A percentile compares a stretch with the other conserved stretches of the same genome.
phyloP scores from a whole-genome alignment of 2,888 invertebrate species.

The Ctena decussata region DNA sequence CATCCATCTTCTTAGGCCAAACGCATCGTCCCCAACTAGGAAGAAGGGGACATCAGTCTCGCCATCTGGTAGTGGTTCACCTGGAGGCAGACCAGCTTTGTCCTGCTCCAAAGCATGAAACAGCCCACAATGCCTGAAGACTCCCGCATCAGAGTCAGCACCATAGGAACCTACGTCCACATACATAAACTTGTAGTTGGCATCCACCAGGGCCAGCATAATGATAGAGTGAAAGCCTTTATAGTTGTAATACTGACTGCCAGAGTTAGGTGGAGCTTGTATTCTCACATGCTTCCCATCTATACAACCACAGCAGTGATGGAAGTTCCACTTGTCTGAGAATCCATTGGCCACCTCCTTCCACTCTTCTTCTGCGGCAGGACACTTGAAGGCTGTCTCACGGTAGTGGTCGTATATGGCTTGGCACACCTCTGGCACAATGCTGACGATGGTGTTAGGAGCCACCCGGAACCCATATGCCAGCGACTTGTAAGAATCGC shows the following conservation, averaged over 20 bases:
- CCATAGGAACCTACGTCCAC: constrained; percentile 17
- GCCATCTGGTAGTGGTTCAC: constrained; percentile 37
- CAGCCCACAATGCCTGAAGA: constrained; percentile 12
- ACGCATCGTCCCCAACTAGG: constrained; percentile 46
- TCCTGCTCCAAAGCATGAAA: constrained; percentile 5
- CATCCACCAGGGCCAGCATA: constrained; percentile 73
- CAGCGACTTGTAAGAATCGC: constrained; percentile 77
- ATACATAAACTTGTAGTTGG: constrained; percentile 17
- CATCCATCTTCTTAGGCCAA: constrained; percentile 27
- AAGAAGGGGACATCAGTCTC: constrained; percentile 41
- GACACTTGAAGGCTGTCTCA: constrained; percentile 19
- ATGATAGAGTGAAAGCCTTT: constrained; percentile 80
- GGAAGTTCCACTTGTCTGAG: constrained; percentile 79
- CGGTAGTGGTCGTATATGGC: constrained; percentile 70
- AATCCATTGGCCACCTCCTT: constrained; percentile 39
- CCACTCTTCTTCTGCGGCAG: constrained; percentile 36
- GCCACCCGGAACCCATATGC: constrained; percentile 81
- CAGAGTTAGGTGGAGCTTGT: constrained; percentile 70
- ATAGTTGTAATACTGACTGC: constrained; percentile 81
- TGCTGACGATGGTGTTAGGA: constrained; percentile 77
- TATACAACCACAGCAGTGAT: constrained; percentile 78
- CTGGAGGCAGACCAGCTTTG: constrained; percentile 32
- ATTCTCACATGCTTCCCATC: constrained; percentile 83
- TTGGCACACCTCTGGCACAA: constrained; percentile 80
- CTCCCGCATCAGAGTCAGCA: constrained; percentile 18